Evolutionary conservation across 1,140 invertebrate genomes (phyloP), one percentile per base, ranked within the genome.

Genomic region (Magallana gigas): DNA sequence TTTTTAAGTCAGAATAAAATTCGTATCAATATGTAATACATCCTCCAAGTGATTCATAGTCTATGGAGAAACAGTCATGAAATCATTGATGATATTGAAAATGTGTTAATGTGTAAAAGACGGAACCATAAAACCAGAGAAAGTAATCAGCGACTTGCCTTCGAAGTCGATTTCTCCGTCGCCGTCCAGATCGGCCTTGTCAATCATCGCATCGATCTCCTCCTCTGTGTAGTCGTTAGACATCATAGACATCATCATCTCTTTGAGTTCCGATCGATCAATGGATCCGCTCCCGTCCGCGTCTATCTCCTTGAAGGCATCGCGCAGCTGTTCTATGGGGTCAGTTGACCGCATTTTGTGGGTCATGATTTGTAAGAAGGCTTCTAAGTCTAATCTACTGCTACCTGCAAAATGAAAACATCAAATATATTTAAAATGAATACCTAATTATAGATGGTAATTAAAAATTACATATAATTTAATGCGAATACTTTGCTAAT

Each of bases 91-190:
- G 5, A 48, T 48, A 48, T 48, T 48, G 36, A 48, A 48, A 48
- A 48, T 48, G 2, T 48, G 36, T 48, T 48, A 48, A 4, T 48
- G 36, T 48, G 36, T 48, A 48, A 48, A 5, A 48, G 36, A 48
- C 36, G 36, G 36, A 4, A 48, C 36, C 36, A 48, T 48, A 48
- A 48, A 48, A 48, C 36, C 36, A 48, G 36, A 48, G 36, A 48
- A 48, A 48, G 36, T 48, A 48, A 48, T 48, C 36, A 57, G 6
- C 4, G 5, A 83, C 81, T 58, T 8, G 60, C 83, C 83, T 59
- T 84, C 83, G 36, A 84, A 84, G 58, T 84, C 83, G 7, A 84
- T 84, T 16, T 84, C 83, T 62, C 83, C 83, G 36, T 84, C 83
- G 23, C 83, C 83, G 59, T 84, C 83, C 58, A 84, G 29, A 62